phyloP scores from a whole-genome alignment of 2,797 vertebrate genomes.

The Cirrhinus mrigala region DNA sequence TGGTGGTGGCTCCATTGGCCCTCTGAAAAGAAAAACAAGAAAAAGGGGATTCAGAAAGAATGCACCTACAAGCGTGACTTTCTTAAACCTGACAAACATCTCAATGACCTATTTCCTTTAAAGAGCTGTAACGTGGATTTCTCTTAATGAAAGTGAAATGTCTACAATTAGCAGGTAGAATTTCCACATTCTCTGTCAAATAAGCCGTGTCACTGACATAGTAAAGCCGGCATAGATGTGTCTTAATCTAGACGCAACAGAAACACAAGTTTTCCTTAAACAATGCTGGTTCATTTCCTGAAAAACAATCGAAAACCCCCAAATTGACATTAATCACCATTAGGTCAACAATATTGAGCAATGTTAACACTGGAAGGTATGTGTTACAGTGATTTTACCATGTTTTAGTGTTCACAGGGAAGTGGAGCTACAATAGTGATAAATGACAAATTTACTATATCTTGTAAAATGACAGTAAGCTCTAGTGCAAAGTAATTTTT shows the following conservation, averaged over 20 bases:
- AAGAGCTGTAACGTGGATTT: not conserved
- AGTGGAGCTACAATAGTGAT: not conserved
- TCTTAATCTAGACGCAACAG: too few species aligned
- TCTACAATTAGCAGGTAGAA: not conserved
- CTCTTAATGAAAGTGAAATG: not conserved
- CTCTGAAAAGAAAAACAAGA: constrained; percentile 72
- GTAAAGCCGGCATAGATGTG: constrained; percentile 10
- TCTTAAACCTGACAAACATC: not conserved
- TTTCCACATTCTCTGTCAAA: constrained; percentile 14
- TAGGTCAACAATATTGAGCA: not conserved
- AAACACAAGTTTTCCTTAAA: not conserved
- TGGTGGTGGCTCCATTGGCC: constrained; percentile 84
- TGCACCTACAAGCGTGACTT: too few species aligned
- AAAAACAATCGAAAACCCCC: not conserved
- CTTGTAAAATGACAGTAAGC: not conserved
- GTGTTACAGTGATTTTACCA: not conserved
- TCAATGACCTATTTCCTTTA: not conserved
- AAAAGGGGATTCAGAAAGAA: not conserved
- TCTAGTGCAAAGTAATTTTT: not conserved
- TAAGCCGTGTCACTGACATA: not conserved
- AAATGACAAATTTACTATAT: too few species aligned
- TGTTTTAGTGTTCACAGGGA: not conserved
- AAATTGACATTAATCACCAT: not conserved
- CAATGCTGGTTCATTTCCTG: constrained; percentile 7
- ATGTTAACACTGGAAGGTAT: not conserved